phyloP scores from a whole-genome alignment of 2,797 vertebrate genomes.

The Macrochelys suwanniensis region DNA sequence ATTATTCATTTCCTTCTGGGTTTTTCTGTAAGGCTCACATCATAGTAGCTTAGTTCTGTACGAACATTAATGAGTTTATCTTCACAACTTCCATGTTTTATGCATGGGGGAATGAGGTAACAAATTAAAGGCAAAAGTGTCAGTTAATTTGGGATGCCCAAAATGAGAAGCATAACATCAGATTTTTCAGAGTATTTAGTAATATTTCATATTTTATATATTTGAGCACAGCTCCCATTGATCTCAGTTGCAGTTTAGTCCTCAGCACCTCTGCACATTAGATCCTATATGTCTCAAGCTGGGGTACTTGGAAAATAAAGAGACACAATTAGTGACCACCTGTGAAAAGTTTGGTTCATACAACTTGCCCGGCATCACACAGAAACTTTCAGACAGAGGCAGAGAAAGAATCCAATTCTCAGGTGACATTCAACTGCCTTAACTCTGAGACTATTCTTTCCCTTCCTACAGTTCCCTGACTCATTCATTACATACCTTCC shows the following conservation, averaged over 20 bases:
- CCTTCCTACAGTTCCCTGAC: not conserved
- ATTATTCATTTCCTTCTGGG: rapidly evolving
- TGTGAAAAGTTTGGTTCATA: not conserved
- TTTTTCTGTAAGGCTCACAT: rapidly evolving
- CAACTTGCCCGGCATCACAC: not conserved
- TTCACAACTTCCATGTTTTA: not conserved
- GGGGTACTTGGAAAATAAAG: not conserved
- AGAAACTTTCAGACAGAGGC: not conserved
- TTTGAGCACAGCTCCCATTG: not conserved
- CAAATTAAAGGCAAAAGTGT: not conserved
- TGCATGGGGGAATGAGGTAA: not conserved
- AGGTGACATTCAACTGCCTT: not conserved
- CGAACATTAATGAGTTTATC: not conserved
- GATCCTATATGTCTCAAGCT: not conserved
- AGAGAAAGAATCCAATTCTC: not conserved
- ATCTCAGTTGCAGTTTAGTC: not conserved
- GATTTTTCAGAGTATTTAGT: not conserved
- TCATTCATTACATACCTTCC: not conserved
- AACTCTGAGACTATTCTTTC: not conserved
- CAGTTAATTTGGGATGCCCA: not conserved
- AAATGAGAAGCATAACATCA: not conserved
- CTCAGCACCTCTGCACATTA: not conserved
- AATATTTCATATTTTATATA: not conserved
- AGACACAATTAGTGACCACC: not conserved
- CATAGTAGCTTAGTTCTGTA: not conserved